Conservation (phyloP, 2,888 invertebrate genomes). For the Mystacides longicornis region DNA sequence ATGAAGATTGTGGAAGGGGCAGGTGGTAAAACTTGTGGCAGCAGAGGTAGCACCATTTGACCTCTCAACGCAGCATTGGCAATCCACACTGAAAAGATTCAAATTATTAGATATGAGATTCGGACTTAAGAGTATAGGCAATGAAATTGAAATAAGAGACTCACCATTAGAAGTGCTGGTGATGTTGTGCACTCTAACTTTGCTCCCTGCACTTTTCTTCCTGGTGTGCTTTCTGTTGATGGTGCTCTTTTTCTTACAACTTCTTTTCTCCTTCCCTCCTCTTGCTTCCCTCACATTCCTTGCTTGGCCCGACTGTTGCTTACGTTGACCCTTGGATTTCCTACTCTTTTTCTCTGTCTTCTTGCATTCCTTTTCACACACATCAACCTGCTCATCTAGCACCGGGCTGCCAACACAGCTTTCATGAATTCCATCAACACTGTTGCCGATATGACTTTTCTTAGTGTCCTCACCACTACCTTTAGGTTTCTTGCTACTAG, state of each 20-base stretch:
- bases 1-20: constrained; percentile 20
- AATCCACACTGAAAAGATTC: constrained; percentile 12
- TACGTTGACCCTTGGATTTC: neutral
- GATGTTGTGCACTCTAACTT: neutral
- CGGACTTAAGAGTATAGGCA: neutral
- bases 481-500: no score
- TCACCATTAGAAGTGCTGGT: constrained; percentile 6
- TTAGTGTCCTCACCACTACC: no score
- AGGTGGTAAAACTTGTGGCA: constrained; percentile 17
- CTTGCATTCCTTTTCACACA: neutral
- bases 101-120: neutral
- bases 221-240: constrained; percentile 9
- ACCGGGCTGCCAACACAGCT: no score
- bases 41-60: constrained; percentile 15
- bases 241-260: neutral
- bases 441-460: no score
- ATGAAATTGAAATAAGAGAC: neutral
- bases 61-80: constrained; percentile 6
- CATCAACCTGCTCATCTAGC: no score
- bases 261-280: constrained; percentile 2
- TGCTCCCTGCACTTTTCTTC: constrained; percentile 6
- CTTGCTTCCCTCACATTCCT: neutral
- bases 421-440: no score
- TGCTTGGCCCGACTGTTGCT: neutral
- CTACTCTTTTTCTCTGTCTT: neutral